Base-by-base conservation (phyloP, 2,888 invertebrate genomes). In the Slavum lentiscoides region DNA sequence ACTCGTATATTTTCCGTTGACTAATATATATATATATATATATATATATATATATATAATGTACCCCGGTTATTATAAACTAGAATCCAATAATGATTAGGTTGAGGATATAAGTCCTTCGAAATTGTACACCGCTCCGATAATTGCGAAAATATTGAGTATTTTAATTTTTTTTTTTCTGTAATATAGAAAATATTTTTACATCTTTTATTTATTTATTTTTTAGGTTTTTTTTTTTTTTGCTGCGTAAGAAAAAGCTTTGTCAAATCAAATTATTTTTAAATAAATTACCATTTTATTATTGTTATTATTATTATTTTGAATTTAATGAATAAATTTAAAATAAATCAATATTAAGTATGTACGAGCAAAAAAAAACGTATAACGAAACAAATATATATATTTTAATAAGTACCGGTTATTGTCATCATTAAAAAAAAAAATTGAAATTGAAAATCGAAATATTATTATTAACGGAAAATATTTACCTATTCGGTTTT, bases 301-400 rank as follows among this genome's bases (percentile, higher is more conserved):
- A 30, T 59, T 58, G 2, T 43, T 3, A 19, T 19, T 15, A 19
- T 15, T 4, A n/a, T 2, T 59, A 9, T 59, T 53, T 53, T 13
- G n/a, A 39, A 61, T 6, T 72, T 73, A 49, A 61, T 49, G 23
- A 17, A 39, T 43, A 72, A 0, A 43, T 17, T 23, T 11, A n/a
- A 58, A 61, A 66, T 13, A 43, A 73, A 61, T 73, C 43, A 49
- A 61, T 73, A 73, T 61, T 23, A 43, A 23, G 43, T 8, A 43
- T 43, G 11, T 61, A 11, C 11, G 49, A 23, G n/a, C n/a, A 61
- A 43, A 43, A 61, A 61, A 43, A 61, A 73, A 61, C 23, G 17
- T 15, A 21, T 67, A 67, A 13, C 21, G 21, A 67, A 67, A 66
- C 39, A 7, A 64, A 39, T 39, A 39, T 13, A 21, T 43, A 43